phyloP scores from a whole-genome alignment of 1,140 invertebrate species.

The Cheumatopsyche charites region DNA sequence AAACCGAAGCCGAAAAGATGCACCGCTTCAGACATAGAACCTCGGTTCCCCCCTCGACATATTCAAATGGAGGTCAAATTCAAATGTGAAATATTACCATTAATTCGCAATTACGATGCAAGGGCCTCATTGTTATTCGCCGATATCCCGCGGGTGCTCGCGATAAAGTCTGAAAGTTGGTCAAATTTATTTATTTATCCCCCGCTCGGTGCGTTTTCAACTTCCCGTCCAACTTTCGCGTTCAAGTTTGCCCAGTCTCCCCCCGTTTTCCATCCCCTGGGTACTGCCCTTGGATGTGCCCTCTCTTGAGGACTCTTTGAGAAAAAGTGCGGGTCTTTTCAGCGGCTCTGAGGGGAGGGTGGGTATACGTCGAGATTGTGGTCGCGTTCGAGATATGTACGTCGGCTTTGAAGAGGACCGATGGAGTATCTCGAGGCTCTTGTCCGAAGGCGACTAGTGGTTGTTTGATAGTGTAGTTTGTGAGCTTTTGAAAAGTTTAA shows the following conservation, averaged over 20 bases:
- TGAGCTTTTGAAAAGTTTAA: too few species aligned
- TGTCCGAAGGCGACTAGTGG: not conserved
- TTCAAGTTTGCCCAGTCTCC: constrained; percentile 42
- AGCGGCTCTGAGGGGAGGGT: too few species aligned
- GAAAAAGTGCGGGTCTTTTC: constrained; percentile 1
- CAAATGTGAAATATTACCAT: constrained; percentile 39
- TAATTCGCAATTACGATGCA: constrained; percentile 48
- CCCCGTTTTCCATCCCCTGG: constrained; percentile 35
- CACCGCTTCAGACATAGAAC: too few species aligned
- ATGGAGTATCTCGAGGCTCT: constrained; percentile 8
- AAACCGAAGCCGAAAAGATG: too few species aligned
- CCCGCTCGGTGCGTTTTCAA: constrained; percentile 42
- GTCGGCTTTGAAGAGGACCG: not conserved
- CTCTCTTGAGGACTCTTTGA: too few species aligned
- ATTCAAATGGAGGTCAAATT: constrained; percentile 1
- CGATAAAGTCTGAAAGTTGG: constrained; percentile 44
- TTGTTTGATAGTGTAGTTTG: not conserved
- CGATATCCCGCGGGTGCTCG: constrained; percentile 42
- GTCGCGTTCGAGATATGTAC: constrained; percentile 20
- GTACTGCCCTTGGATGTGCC: too few species aligned
- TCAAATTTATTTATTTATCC: constrained; percentile 48
- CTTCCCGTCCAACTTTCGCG: constrained; percentile 46
- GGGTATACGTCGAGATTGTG: constrained; percentile 34
- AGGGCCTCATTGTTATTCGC: constrained; percentile 43
- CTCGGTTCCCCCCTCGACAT: too few species aligned